Evolutionary conservation across 2,797 vertebrate species (phyloP).

Genomic region (Rhynchonycteris naso): DNA sequence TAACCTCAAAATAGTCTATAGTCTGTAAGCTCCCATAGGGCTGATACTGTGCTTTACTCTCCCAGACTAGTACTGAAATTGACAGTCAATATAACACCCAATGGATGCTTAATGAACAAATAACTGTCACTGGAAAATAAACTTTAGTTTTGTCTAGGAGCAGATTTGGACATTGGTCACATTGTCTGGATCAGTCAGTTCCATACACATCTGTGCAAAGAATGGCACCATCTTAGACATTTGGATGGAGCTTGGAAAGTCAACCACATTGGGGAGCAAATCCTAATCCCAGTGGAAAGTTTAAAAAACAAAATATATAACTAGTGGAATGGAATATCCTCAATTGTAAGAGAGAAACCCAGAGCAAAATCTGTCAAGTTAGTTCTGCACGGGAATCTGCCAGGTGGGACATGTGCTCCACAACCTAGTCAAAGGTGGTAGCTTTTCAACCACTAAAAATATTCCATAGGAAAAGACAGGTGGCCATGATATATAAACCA

Average conservation of each 20-base stretch:
- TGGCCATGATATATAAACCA: background rate
- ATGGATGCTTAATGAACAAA: background rate
- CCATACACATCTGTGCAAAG: background rate
- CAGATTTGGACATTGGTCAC: background rate
- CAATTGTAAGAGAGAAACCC: background rate
- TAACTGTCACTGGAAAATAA: background rate
- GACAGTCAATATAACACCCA: background rate
- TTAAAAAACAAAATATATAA: background rate
- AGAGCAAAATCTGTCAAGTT: background rate
- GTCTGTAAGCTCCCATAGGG: background rate
- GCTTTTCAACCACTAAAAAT: background rate
- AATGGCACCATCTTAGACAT: background rate
- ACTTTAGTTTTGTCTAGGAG: background rate
- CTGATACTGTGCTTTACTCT: background rate
- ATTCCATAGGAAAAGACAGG: background rate
- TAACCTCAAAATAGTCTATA: background rate
- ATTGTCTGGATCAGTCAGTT: background rate
- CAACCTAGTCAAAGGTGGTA: background rate
- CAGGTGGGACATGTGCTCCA: background rate
- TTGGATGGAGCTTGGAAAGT: background rate
- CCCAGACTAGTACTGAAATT: background rate
- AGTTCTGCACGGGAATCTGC: background rate
- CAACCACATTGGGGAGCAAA: background rate
- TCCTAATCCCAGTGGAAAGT: background rate
- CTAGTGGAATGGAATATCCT: background rate